Evolutionary conservation across 2,888 invertebrate species (phyloP).

Genomic region (Euclidia mi): DNA sequence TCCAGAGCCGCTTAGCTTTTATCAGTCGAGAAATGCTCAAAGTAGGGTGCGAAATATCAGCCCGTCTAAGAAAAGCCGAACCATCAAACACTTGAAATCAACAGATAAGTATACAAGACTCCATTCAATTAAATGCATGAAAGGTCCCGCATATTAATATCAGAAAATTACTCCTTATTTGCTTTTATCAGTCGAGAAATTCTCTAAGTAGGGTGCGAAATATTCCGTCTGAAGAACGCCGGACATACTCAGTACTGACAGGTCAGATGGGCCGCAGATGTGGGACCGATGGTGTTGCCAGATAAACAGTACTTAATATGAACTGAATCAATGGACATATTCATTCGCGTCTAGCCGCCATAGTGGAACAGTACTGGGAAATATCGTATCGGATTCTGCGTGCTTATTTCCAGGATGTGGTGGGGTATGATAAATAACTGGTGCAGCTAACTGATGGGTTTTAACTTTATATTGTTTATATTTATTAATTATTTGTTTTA

Average conservation of each 20-base stretch:
- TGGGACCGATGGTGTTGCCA: constrained; percentile 39
- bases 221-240: neutral
- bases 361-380: constrained; percentile 45
- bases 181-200: neutral
- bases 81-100: too few relatives aligned
- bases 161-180: too few relatives aligned
- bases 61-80: too few relatives aligned
- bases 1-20: too few relatives aligned
- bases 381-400: constrained; percentile 26
- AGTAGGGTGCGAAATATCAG: too few relatives aligned
- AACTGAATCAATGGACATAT: constrained; percentile 46
- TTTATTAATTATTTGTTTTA: too few relatives aligned
- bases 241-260: constrained; percentile 27
- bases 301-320: constrained; percentile 53
- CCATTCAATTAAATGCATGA: too few relatives aligned
- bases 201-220: neutral
- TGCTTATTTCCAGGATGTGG: constrained; percentile 12
- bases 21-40: too few relatives aligned
- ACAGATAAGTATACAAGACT: too few relatives aligned
- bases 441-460: neutral
- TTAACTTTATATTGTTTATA: neutral
- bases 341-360: constrained; percentile 41
- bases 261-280: constrained; percentile 48
- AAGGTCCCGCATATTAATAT: too few relatives aligned
- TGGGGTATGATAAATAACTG: neutral